Base-by-base conservation (phyloP, 2,113 vertebrate species). In the Melanotaenia duboulayi region DNA sequence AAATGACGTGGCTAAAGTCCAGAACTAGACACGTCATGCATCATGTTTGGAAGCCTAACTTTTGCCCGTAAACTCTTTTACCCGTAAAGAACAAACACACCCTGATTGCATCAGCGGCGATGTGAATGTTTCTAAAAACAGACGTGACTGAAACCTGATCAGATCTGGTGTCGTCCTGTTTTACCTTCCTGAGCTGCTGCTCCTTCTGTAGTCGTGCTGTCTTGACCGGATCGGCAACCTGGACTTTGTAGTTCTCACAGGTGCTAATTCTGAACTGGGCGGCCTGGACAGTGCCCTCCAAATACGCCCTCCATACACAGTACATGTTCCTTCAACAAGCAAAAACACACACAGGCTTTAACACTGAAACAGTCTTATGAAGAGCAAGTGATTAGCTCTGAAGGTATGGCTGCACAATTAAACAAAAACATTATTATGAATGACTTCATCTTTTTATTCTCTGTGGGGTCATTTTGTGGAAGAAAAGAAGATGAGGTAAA, bases 131-230 rank as follows among this genome's bases (percentile, higher is more conserved):
- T 55, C 17, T 32, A 37, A 51, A 23, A 11, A 67, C 65, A 62
- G 11, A 19, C 19, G 59, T 37, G 57, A 37, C n/a, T 37, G 64
- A 57, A 74, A 65, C 49, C 44, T 55, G 44, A 68, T 48, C 62
- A n/a, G 17, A 24, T 19, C 11, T 10, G 37, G 12, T 19, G 3
- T 28, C 3, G 25, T 55, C 1, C 35, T 4, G 24, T 22, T 1
- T 65, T 86, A 99, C 97, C 97, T 95, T 97, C 87, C 96, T 96
- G 73, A 99, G 91, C 79, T 98, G 96, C 85, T 97, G 96, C 16
- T 99, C 97, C 92, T 99, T 99, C 83, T 97, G 96, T 75, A 94
- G 92, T 78, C 96, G 86, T 16, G 95, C 94, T 0, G 86, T 95
- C 88, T 97, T 96, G 83, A 95, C 95, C 20, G 96, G 96, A 39